Evolutionary conservation across 2,797 vertebrate genomes (phyloP).

Genomic region (Cygnus olor): DNA sequence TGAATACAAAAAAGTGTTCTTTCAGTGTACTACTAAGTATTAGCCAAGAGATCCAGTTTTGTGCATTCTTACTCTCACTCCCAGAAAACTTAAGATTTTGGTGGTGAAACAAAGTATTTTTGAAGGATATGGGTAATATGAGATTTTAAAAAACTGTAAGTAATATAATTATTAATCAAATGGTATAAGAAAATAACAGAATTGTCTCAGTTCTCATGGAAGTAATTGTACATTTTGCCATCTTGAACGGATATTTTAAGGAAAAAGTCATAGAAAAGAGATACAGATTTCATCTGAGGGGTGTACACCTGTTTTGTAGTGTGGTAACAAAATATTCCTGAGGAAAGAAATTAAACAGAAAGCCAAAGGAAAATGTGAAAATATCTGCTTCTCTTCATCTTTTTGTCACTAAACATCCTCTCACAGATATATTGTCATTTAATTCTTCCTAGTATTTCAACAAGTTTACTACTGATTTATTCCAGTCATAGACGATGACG

Average conservation of each 20-base stretch:
- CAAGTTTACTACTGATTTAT: not conserved
- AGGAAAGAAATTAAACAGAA: not conserved
- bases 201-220: not conserved
- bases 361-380: not conserved
- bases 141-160: not conserved
- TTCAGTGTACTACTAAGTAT: not conserved
- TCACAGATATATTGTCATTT: not conserved
- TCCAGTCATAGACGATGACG: not conserved
- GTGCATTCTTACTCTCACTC: not conserved
- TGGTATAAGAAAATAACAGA: not conserved
- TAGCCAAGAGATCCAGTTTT: not conserved
- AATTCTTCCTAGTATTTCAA: not conserved
- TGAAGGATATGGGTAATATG: not conserved
- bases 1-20: not conserved
- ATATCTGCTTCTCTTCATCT: not conserved
- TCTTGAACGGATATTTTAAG: not conserved
- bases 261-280: not conserved
- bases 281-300: not conserved
- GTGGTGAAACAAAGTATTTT: not conserved
- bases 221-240: not conserved
- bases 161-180: not conserved
- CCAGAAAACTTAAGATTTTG: not conserved
- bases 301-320: not conserved
- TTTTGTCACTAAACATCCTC: not conserved
- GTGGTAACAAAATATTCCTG: not conserved